Evolutionary conservation across 2,797 vertebrate species (phyloP).

Genomic region (Thaleichthys pacificus): DNA sequence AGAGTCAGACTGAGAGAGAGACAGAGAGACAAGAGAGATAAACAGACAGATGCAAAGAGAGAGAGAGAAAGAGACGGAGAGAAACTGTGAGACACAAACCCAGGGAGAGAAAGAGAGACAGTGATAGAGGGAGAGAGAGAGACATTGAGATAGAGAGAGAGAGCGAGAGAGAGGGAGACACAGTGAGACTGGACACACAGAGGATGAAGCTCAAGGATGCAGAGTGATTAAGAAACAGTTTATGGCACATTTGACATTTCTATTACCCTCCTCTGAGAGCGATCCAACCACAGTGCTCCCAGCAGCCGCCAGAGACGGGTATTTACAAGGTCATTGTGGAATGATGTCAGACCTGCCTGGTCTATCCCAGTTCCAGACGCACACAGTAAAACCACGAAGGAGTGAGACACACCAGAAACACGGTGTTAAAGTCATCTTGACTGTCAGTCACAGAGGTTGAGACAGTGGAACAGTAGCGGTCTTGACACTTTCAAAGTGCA

Average conservation of each 20-base stretch:
- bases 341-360: slow-evolving; percentile 1
- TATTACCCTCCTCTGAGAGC: neutral
- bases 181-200: neutral
- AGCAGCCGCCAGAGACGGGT: neutral
- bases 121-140: neutral
- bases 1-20: too few species aligned
- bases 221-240: slow-evolving; percentile 4
- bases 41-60: neutral
- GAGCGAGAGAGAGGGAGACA: neutral
- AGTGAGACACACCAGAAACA: neutral
- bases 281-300: neutral
- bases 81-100: too few species aligned
- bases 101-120: neutral
- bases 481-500: neutral
- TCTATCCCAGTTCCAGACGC: neutral
- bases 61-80: neutral
- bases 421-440: neutral
- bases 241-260: neutral
- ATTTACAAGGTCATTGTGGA: neutral
- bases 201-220: neutral
- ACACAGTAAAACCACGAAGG: neutral
- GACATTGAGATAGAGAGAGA: neutral
- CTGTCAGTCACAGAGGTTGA: neutral
- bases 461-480: neutral
- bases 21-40: neutral